Evolutionary conservation across 2,113 vertebrate species (phyloP).

Genomic region (Mustelus asterias): DNA sequence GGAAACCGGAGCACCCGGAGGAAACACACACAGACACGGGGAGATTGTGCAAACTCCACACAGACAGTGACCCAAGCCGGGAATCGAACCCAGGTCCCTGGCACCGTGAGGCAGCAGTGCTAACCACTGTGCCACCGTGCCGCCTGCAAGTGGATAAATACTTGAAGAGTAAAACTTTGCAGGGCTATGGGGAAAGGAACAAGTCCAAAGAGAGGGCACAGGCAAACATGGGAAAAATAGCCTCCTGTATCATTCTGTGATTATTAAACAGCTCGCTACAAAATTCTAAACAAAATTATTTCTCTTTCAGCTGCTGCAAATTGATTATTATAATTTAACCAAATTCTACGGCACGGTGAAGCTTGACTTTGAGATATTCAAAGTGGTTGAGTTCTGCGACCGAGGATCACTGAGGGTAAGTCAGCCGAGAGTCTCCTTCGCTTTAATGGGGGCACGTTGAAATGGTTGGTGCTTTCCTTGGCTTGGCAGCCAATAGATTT

Average conservation of each 20-base stretch:
- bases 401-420: slow-evolving; percentile 89
- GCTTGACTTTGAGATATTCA: slow-evolving; percentile 79
- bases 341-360: slow-evolving; percentile 97
- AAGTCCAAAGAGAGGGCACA: not conserved
- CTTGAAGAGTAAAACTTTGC: not conserved
- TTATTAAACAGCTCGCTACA: not conserved
- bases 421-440: slow-evolving; percentile 39
- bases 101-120: too few species aligned
- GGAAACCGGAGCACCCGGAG: too few species aligned
- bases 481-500: not conserved
- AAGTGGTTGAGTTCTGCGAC: slow-evolving; percentile 86
- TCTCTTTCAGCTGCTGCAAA: slow-evolving; percentile 67
- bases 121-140: too few species aligned
- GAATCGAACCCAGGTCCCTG: too few species aligned
- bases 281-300: not conserved
- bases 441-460: not conserved
- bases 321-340: slow-evolving; percentile 96
- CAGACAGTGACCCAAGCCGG: too few species aligned
- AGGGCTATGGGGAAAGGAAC: not conserved
- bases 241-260: not conserved
- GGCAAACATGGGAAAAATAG: not conserved
- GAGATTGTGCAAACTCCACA: too few species aligned
- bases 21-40: too few species aligned
- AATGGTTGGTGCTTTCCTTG: not conserved
- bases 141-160: not conserved